Evolutionary conservation across 2,888 invertebrate species (phyloP).

Genomic region (Heliconius cydno): DNA sequence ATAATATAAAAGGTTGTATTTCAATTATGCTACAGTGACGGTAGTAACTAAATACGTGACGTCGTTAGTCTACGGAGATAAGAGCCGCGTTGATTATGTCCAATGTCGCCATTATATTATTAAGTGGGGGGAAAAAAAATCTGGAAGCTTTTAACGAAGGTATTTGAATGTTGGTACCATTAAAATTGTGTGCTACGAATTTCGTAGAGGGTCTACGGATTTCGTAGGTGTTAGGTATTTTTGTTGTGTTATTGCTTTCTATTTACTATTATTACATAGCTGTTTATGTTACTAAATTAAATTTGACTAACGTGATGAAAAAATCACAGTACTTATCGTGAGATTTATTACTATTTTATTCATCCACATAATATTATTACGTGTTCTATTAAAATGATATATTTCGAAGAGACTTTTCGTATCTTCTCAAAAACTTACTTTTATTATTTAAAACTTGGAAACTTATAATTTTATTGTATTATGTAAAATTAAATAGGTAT

Average conservation of each 20-base stretch:
- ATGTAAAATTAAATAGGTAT: too few species aligned
- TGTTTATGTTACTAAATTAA: not conserved
- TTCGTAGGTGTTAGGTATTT: not conserved
- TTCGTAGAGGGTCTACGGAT: conserved; percentile 18
- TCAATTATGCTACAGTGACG: conserved; percentile 36
- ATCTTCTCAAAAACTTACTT: too few species aligned
- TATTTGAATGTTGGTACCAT: conserved; percentile 17
- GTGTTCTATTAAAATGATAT: too few species aligned
- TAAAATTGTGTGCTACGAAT: conserved; percentile 17
- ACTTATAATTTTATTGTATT: too few species aligned
- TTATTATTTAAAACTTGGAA: too few species aligned
- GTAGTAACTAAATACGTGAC: conserved; percentile 80
- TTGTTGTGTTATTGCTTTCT: not conserved
- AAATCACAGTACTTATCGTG: too few species aligned
- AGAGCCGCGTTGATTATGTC: conserved; percentile 37
- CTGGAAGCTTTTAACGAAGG: conserved; percentile 23
- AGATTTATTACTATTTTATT: too few species aligned
- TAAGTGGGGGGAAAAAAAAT: conserved; percentile 29
- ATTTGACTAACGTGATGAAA: too few species aligned
- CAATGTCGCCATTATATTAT: conserved; percentile 41
- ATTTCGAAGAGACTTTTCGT: too few species aligned
- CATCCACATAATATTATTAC: too few species aligned
- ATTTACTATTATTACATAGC: not conserved
- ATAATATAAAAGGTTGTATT: conserved; percentile 24
- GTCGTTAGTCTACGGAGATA: conserved; percentile 50